Conservation (phyloP, 2,113 vertebrate species). For the Serilophus lunatus region DNA sequence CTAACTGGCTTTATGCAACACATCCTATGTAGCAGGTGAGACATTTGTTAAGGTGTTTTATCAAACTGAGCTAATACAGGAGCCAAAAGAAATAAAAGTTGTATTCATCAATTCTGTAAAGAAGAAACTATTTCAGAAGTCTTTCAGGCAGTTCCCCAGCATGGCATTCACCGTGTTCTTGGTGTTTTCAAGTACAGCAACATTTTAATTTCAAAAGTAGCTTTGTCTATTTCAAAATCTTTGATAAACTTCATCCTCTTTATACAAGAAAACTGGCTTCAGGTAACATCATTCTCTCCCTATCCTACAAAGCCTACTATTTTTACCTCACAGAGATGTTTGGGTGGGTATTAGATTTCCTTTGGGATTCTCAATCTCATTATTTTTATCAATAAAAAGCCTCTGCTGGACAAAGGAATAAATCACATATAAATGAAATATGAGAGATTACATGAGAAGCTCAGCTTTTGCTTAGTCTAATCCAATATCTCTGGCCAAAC, state of each 20-base stretch:
- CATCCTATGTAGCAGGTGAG: neutral
- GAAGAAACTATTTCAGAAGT: neutral
- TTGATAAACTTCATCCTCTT: neutral
- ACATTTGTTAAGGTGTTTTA: conserved; percentile 18
- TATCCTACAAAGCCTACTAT: neutral
- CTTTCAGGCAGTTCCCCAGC: neutral
- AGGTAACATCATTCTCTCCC: neutral
- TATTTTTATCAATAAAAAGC: conserved; percentile 72
- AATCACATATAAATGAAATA: conserved; percentile 74
- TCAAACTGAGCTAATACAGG: conserved; percentile 6
- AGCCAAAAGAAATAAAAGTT: neutral
- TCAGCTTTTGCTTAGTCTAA: conserved; percentile 69
- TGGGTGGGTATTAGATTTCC: conserved; percentile 58
- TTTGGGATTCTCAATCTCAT: conserved; percentile 63
- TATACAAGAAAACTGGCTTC: neutral
- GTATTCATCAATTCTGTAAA: neutral
- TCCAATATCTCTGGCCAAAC: conserved; percentile 71
- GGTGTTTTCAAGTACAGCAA: neutral
- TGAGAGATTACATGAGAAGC: conserved; percentile 66
- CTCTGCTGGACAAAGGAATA: conserved; percentile 65
- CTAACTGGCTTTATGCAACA: neutral
- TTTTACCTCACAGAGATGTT: conserved; percentile 38
- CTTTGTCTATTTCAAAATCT: conserved; percentile 14
- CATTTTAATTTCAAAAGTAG: conserved; percentile 30
- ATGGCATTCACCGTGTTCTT: neutral